Base-by-base conservation (phyloP, 1,140 invertebrate genomes). In the Arctopsyche grandis region DNA sequence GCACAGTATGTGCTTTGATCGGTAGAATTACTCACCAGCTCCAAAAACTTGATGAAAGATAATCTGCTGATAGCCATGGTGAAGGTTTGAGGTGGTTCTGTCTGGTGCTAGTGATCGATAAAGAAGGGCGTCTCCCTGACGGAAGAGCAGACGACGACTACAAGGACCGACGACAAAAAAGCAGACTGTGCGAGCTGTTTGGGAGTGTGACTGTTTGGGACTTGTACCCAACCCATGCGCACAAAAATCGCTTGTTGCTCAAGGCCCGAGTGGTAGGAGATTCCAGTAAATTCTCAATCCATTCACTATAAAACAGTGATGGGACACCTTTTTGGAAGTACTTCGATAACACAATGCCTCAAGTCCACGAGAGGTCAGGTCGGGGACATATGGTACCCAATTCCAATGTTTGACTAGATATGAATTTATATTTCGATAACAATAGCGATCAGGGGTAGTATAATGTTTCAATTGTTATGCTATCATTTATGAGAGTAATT, bases 31-130 rank as follows among this genome's bases (percentile, higher is more conserved):
- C 86, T 87, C 84, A 90, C 89, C 85, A 90, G 80, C 85, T 90
- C 88, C 84, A 90, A 84, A 84, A 89, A 89, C 83, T 90, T 90
- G 81, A 90, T 85, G 78, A 90, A 89, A 43, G 88, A 87, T 80
- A 90, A 83, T 84, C 88, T 85, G 85, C 87, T 89, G 78, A 90
- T 84, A 14, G 88, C 86, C 89, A 90, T 90, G 66, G 26, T 38
- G 48, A 52, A 7, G 29, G 29, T 38, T 38, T 38, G 1, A n/a
- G n/a, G n/a, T 38, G 29, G 29, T 1, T 38, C 3, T 38, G 29
- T 38, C 7, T 7, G 29, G 29, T 38, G 1, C 3, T 38, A 7
- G 7, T 38, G 7, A 38, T 38, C 29, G 29, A 38, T 38, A 38
- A 38, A 38, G 29, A 4, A 38, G 29, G 29, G 29, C 29, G 29